Percentiles rank a stretch among this genome's conserved stretches.
Evolutionary conservation across 1,140 invertebrate species (phyloP).

Genomic region (Globodera ellingtonae): DNA sequence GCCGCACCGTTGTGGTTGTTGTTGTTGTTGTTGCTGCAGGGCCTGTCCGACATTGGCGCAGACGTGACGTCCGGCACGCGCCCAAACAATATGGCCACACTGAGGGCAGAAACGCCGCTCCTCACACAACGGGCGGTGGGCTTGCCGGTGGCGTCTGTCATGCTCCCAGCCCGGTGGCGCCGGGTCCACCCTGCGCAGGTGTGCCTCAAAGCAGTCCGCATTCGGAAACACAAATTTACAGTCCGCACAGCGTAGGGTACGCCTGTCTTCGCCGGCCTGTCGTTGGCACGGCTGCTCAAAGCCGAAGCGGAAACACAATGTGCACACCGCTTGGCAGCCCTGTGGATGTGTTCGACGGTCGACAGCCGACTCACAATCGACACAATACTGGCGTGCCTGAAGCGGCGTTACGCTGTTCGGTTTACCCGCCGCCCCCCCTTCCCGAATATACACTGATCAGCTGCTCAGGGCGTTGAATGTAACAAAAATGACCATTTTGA

Average conservation of each 20-base stretch:
- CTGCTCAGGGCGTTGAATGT: background rate
- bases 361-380: background rate
- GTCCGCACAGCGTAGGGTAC: background rate
- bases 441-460: too few species aligned
- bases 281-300: background rate
- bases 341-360: background rate
- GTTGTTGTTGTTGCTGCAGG: too few species aligned
- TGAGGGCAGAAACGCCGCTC: background rate
- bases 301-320: background rate
- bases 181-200: background rate
- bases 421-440: too few species aligned
- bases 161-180: background rate
- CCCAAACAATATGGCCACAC: background rate
- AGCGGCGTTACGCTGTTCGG: too few species aligned
- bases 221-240: background rate
- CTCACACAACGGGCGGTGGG: background rate
- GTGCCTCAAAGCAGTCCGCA: slow-evolving; percentile 1
- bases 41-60: background rate
- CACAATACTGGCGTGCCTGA: background rate
- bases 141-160: background rate
- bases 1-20: background rate
- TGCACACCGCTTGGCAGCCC: background rate
- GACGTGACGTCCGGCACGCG: background rate
- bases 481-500: background rate
- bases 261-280: too few species aligned